These are phyloP conservation scores for Lepus americanus DNA, from an alignment of 2,113 vertebrate species.

Conservation along the genomic window DNA sequence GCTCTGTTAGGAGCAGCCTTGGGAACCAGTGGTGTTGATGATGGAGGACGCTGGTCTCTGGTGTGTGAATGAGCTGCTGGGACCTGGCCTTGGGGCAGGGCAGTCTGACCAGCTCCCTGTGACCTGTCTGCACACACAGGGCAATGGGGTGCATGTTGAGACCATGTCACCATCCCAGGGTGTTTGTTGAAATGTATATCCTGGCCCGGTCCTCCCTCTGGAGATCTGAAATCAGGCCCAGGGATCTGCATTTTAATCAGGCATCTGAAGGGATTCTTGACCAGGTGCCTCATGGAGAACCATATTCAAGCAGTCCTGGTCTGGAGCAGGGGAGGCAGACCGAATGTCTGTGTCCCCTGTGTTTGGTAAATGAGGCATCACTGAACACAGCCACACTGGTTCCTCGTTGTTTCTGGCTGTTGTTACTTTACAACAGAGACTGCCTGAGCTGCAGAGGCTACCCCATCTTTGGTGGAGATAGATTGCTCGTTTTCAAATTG, in stretches of 20 bases:
- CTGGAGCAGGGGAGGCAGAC: not conserved
- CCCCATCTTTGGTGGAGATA: no score
- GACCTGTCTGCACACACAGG: not conserved
- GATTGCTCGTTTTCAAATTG: not conserved
- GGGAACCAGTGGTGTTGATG: rapidly evolving
- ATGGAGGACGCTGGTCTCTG: not conserved
- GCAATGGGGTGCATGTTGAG: not conserved
- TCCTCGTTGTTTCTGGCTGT: not conserved
- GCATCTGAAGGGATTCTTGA: not conserved
- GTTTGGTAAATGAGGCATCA: not conserved
- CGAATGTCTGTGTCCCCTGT: not conserved
- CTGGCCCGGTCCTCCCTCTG: not conserved
- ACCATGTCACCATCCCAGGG: not conserved
- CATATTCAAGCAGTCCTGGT: not conserved
- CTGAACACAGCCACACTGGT: not conserved
- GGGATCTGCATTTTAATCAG: not conserved
- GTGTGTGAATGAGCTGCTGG: not conserved
- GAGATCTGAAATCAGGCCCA: not conserved
- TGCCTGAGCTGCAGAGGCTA: not conserved
- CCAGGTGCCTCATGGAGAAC: not conserved
- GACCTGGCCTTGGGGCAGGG: not conserved
- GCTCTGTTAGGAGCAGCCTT: not conserved
- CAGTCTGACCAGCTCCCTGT: not conserved
- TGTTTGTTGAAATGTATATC: not conserved
- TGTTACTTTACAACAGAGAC: not conserved